Evolutionary conservation across 2,888 invertebrate species (phyloP).

Genomic region (Holacanthella duospinosa): DNA sequence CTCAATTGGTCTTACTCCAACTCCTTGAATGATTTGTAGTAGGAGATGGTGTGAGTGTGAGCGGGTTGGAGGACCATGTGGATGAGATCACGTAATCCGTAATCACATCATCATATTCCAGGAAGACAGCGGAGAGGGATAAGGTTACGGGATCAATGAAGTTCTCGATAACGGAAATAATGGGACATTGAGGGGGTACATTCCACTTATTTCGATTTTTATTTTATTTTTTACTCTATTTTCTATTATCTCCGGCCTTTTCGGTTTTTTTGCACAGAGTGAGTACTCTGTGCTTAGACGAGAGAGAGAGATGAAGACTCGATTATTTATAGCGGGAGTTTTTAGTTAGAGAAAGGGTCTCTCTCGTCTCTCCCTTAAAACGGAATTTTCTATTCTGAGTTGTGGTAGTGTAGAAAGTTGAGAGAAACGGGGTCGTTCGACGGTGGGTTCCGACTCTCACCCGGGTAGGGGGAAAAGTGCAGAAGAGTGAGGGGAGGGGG

Average conservation of each 20-base stretch:
- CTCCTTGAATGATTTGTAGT: too few species aligned
- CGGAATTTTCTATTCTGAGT: neutral
- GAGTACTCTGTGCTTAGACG: too few species aligned
- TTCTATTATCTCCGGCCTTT: too few species aligned
- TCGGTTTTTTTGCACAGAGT: too few species aligned
- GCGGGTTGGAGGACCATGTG: too few species aligned
- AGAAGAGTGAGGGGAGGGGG: slow-evolving; percentile 11
- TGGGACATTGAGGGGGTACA: neutral
- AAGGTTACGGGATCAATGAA: neutral
- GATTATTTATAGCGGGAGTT: neutral
- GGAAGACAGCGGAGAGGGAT: neutral
- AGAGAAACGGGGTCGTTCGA: slow-evolving; percentile 32
- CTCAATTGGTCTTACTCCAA: too few species aligned
- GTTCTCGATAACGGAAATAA: neutral
- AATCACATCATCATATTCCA: too few species aligned
- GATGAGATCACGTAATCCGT: too few species aligned
- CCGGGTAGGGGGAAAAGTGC: slow-evolving; percentile 24
- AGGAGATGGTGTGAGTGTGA: too few species aligned
- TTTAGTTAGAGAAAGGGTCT: neutral
- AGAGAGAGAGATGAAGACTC: neutral
- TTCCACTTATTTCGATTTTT: neutral
- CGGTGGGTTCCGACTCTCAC: slow-evolving; percentile 37
- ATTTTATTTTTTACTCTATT: neutral
- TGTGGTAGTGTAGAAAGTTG: slow-evolving; percentile 9
- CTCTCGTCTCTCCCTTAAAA: neutral